Evolutionary conservation across 2,113 vertebrate genomes (phyloP), one percentile per base, ranked within the genome.

Genomic region (Chroicocephalus ridibundus): DNA sequence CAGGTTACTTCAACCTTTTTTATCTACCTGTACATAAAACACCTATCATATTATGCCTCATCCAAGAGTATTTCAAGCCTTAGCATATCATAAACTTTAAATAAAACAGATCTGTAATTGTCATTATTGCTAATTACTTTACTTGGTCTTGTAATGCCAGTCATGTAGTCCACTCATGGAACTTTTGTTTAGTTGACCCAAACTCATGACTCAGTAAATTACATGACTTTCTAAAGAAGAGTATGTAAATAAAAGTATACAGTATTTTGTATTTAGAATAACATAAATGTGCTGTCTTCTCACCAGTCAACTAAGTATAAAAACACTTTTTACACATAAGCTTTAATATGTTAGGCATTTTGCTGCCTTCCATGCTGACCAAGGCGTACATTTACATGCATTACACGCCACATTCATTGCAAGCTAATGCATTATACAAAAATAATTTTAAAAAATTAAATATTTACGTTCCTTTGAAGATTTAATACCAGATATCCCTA

Each of bases 381-480:
- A 90, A 34, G 52, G 57, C 86, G 29, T 68, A 44, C 61, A 84
- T 93, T 75, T 26, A 55, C 68, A 81, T 55, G 69, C 26, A 38
- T 52, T 90, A 71, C 8, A 9, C 78, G 55, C 54, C 42, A 31
- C 82, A 75, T 71, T 71, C 76, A 47, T 52, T 86, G 79, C 92
- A 93, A 86, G 47, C 24, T 88, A 93, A 95, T 90, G 71, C 19
- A 76, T 84, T 64, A 70, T 61, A 94, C 27, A 96, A 91, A 94
- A 93, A 91, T 25, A 86, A 10, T 66, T 66, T 55, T 2, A 4
- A 19, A 51, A 95, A 89, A 55, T 60, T 77, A 93, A 95, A 94
- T 94, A 86, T 95, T 95, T 92, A 91, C 57, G 2, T 95, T 94
- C 46, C 77, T 95, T 87, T 92, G 92, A 93, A 92, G 83, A 74